Base-by-base conservation (phyloP, 2,797 vertebrate species). In the Dallia pectoralis region DNA sequence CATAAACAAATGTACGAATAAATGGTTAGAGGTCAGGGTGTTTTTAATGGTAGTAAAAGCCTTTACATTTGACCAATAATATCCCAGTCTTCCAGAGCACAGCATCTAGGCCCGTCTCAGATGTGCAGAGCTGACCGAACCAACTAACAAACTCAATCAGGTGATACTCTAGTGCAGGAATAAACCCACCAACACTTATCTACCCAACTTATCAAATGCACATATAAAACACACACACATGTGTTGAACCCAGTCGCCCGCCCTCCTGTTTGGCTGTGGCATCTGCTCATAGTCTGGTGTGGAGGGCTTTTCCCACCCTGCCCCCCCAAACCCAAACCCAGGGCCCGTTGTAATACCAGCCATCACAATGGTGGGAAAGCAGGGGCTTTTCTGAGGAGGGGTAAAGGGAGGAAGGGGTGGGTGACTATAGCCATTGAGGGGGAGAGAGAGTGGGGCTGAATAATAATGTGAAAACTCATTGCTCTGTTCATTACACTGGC, bases 261-360 rank as follows among this genome's bases (percentile, higher is more conserved):
- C 96, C 96, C 95, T 89, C 88, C 94, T 93, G 93, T 91, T 93
- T 90, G 79, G 81, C 90, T 59, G 87, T 95, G 95, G 96, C 97
- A 98, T 97, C 97, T 99, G 97, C 95, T 95, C 96, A 94, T 95
- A 59, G 95, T 97, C 93, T 93, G 85, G 91, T 91, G 92, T 92
- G 89, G 91, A 91, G 86, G 85, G 67, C 83, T 87, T 91, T 94
- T 93, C 93, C 92, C 92, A 93, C 93, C 93, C 92, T 92, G 87
- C 91, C 93, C 91, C 93, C 92, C 63, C 63, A n/a, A 29, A 29
- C 91, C 84, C 88, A 82, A 78, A 77, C 79, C 53, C 2, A 7
- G 7, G 85, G 87, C 81, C 88, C 78, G 74, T 87, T 76, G 78
- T 87, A 89, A 87, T 87, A 92, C 89, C 91, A 87, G 89, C 89